These are phyloP conservation scores for Megaptera novaeangliae DNA, from an alignment of 2,113 vertebrate species.

Conservation along the genomic window DNA sequence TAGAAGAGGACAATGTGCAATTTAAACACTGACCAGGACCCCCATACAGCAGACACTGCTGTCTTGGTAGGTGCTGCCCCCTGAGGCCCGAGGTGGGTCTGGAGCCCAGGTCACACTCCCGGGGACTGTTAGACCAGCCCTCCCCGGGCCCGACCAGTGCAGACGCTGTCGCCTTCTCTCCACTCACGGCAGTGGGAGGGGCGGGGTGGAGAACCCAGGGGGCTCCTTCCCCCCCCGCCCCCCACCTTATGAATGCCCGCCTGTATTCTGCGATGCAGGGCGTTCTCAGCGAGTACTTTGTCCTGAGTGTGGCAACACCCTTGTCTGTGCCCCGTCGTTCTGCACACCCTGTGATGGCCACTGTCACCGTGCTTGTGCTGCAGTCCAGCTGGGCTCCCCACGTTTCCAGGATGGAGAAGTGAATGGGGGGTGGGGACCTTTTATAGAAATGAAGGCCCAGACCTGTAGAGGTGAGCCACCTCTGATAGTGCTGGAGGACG, in stretches of 20 bases:
- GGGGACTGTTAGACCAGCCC: neutral
- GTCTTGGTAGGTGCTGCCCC: neutral
- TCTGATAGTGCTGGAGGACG: neutral
- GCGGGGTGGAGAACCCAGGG: rapidly evolving
- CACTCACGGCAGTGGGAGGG: rapidly evolving
- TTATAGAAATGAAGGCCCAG: neutral
- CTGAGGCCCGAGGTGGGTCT: neutral
- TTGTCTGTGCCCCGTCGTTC: neutral
- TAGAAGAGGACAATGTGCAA: neutral
- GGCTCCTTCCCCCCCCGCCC: neutral
- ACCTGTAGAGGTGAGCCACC: rapidly evolving
- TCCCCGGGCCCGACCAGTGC: neutral
- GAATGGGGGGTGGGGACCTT: rapidly evolving
- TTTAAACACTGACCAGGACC: neutral
- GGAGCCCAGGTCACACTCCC: neutral
- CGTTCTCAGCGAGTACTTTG: neutral
- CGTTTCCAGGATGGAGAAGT: neutral
- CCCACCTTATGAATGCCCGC: neutral
- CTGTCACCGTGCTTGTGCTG: neutral
- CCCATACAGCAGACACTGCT: neutral
- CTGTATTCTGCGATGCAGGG: neutral
- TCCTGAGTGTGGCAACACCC: neutral
- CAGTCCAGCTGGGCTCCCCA: neutral
- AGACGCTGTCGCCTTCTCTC: neutral
- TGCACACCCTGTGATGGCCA: rapidly evolving